Evolutionary conservation across 2,797 vertebrate species (phyloP).

Genomic region (Tenualosa ilisha): DNA sequence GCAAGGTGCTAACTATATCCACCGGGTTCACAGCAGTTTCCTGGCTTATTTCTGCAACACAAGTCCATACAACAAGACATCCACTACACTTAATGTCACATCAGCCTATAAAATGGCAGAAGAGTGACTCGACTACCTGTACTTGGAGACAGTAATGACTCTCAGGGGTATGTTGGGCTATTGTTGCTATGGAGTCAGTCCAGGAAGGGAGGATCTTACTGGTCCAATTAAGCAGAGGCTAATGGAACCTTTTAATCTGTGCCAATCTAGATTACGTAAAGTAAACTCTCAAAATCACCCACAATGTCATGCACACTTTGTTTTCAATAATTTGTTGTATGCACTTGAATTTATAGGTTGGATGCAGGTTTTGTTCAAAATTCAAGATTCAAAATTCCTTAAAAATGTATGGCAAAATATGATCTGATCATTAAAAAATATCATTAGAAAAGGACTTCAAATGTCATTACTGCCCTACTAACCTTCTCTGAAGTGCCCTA

Average conservation of each 20-base stretch:
- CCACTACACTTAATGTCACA: neutral
- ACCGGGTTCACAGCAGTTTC: constrained; percentile 98
- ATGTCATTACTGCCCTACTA: neutral
- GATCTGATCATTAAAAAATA: neutral
- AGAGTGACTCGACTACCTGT: neutral
- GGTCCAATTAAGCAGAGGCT: neutral
- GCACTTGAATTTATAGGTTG: neutral
- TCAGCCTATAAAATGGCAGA: neutral
- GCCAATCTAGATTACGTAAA: neutral
- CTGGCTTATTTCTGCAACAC: constrained; percentile 93
- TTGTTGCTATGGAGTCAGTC: neutral
- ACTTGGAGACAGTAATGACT: neutral
- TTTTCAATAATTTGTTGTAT: neutral
- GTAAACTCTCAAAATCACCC: neutral
- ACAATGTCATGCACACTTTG: neutral
- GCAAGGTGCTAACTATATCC: constrained; percentile 98
- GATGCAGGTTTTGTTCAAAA: neutral
- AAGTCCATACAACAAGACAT: neutral
- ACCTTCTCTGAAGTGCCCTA: neutral
- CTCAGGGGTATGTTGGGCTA: neutral
- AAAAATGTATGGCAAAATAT: neutral
- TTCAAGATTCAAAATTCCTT: neutral
- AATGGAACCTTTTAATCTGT: neutral
- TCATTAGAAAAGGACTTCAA: neutral
- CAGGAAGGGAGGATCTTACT: neutral